A percentile compares a stretch with the other conserved stretches of the same genome.
These are phyloP conservation scores for Anthopleura xanthogrammica DNA, from an alignment of 92 coral and sea anemone species.

Conservation along the genomic window DNA sequence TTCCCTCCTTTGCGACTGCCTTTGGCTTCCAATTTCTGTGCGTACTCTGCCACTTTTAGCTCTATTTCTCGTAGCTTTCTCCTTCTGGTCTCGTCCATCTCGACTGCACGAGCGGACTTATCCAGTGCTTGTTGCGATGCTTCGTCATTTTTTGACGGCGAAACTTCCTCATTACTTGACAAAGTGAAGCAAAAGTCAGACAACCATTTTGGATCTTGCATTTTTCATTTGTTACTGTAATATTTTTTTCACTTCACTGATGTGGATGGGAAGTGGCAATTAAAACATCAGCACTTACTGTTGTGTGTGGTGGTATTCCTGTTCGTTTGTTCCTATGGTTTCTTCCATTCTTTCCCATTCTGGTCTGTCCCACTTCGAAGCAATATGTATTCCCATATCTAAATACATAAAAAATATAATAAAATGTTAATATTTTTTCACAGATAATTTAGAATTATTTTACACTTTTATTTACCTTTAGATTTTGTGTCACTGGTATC, in stretches of 20 bases:
- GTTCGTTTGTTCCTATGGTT: neutral
- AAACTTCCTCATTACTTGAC: constrained; percentile 55
- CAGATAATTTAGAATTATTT: neutral
- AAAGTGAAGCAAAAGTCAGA: constrained; percentile 16
- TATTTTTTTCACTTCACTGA: neutral
- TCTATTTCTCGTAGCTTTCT: constrained; percentile 92
- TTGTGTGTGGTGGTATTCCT: constrained; percentile 17
- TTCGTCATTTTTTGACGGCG: constrained; percentile 64
- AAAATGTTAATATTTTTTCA: neutral
- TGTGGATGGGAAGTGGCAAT: constrained; percentile 1
- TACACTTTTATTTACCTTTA: neutral
- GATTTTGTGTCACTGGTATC: neutral
- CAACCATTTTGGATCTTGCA: neutral
- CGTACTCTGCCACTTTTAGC: constrained; percentile 92
- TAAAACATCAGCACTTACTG: constrained; percentile 29
- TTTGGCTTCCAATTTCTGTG: constrained; percentile 96
- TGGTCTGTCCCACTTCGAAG: constrained; percentile 96
- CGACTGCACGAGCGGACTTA: constrained; percentile 57
- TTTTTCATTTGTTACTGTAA: neutral
- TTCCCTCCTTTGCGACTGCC: constrained; percentile 62
- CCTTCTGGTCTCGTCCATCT: constrained; percentile 86
- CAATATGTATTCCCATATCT: constrained; percentile 75
- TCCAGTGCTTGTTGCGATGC: constrained; percentile 40
- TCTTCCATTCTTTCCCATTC: constrained; percentile 94
- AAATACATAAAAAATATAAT: neutral